These are phyloP conservation scores for Heliconius nattereri DNA, from an alignment of 1,140 invertebrate species.

Conservation along the genomic window DNA sequence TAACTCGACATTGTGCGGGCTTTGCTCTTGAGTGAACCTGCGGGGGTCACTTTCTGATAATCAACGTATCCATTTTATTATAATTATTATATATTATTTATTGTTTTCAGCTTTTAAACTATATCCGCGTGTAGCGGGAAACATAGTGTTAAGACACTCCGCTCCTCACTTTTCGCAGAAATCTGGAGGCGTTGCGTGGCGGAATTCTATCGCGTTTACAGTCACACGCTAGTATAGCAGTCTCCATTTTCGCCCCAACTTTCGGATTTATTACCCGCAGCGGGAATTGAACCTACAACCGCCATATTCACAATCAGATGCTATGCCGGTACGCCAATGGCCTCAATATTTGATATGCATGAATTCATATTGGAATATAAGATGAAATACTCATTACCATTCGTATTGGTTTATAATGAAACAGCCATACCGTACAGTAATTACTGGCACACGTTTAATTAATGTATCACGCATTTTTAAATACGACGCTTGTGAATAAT, in stretches of 20 bases:
- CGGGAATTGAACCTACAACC: too few species aligned
- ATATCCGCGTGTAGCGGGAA: too few species aligned
- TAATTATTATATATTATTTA: background rate
- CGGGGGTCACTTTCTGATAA: constrained; percentile 38
- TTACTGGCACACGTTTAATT: constrained; percentile 49
- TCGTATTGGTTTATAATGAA: constrained; percentile 34
- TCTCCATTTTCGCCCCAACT: too few species aligned
- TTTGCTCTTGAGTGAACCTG: constrained; percentile 41
- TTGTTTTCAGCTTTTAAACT: background rate
- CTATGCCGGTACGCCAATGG: too few species aligned
- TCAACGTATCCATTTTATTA: constrained; percentile 15
- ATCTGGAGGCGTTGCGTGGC: too few species aligned
- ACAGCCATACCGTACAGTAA: constrained; percentile 42
- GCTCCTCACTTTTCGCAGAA: too few species aligned
- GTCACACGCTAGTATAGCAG: too few species aligned
- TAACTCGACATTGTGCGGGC: constrained; percentile 53
- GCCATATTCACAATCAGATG: too few species aligned
- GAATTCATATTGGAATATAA: background rate
- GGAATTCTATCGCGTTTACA: too few species aligned
- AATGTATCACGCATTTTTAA: constrained; percentile 48
- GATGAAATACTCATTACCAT: background rate
- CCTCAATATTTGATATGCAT: background rate
- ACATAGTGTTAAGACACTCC: too few species aligned
- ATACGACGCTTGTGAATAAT: constrained; percentile 9
- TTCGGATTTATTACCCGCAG: too few species aligned